Evolutionary conservation across 1,140 invertebrate genomes (phyloP).

Genomic region (Archivesica marissinica): DNA sequence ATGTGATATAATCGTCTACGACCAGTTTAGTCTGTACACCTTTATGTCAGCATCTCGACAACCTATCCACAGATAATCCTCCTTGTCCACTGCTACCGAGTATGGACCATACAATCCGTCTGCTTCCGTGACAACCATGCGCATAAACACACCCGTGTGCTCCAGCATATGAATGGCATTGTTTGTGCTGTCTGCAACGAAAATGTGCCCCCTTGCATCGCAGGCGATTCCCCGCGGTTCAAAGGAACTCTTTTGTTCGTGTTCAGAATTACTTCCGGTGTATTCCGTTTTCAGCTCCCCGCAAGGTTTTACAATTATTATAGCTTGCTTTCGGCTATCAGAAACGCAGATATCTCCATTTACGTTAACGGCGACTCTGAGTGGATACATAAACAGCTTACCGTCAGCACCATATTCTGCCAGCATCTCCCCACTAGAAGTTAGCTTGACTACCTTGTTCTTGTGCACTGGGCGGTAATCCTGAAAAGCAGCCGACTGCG

Average conservation of each 20-base stretch:
- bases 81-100: slow-evolving; percentile 46
- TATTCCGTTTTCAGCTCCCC: slow-evolving; percentile 52
- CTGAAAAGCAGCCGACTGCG: slow-evolving; percentile 57
- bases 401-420: slow-evolving; percentile 56
- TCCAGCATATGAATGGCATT: slow-evolving; percentile 53
- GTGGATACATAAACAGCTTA: slow-evolving; percentile 57
- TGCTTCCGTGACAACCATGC: slow-evolving; percentile 36
- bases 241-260: slow-evolving; percentile 11
- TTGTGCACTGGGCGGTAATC: slow-evolving; percentile 48
- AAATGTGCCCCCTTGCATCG: slow-evolving; percentile 52
- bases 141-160: slow-evolving; percentile 41
- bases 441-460: slow-evolving; percentile 55
- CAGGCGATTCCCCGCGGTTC: slow-evolving; percentile 59
- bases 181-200: slow-evolving; percentile 51
- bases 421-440: slow-evolving; percentile 25
- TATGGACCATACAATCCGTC: slow-evolving; percentile 58
- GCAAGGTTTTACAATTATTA: slow-evolving; percentile 41
- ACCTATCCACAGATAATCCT: slow-evolving; percentile 53
- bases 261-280: background rate
- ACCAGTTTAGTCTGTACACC: slow-evolving; percentile 57
- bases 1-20: too few relatives aligned
- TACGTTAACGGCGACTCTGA: slow-evolving; percentile 52
- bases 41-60: slow-evolving; percentile 52
- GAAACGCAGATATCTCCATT: slow-evolving; percentile 58
- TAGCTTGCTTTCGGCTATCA: slow-evolving; percentile 43